Evolutionary conservation across 2,888 invertebrate genomes (phyloP).

Genomic region (Clusia tigrina): DNA sequence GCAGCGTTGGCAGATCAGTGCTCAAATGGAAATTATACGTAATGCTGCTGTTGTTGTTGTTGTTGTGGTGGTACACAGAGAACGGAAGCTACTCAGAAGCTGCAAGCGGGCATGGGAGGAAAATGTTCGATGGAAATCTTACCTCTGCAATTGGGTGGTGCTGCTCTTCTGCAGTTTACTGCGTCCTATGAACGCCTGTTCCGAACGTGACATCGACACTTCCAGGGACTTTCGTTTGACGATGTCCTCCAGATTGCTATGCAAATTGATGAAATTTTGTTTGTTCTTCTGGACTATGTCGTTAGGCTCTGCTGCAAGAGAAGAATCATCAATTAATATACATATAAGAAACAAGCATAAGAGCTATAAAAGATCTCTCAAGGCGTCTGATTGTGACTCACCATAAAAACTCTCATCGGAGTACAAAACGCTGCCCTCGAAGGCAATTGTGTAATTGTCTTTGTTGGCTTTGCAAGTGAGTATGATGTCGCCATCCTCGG

Average conservation of each 20-base stretch:
- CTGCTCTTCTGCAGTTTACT: constrained; percentile 81
- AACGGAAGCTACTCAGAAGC: too few relatives aligned
- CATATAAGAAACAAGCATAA: too few relatives aligned
- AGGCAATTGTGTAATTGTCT: constrained; percentile 94
- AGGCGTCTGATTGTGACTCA: constrained; percentile 35
- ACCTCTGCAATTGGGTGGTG: constrained; percentile 73
- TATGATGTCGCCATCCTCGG: constrained; percentile 83
- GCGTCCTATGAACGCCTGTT: constrained; percentile 89
- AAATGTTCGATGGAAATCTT: too few relatives aligned
- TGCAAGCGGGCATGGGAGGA: too few relatives aligned
- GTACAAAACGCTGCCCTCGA: constrained; percentile 88
- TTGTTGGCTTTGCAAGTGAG: constrained; percentile 92
- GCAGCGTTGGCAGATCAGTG: too few relatives aligned
- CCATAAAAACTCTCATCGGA: constrained; percentile 84
- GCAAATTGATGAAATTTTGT: constrained; percentile 63
- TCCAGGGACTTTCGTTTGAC: constrained; percentile 67
- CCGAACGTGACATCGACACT: constrained; percentile 86
- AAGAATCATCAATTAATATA: neutral
- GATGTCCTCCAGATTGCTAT: constrained; percentile 63
- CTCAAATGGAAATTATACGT: too few relatives aligned
- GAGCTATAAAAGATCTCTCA: neutral
- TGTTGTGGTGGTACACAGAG: too few relatives aligned
- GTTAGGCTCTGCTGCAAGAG: constrained; percentile 54
- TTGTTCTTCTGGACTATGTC: constrained; percentile 58
- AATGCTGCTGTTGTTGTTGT: too few relatives aligned